Evolutionary conservation across 1,140 invertebrate species (phyloP).

Genomic region (Psix sp.): DNA sequence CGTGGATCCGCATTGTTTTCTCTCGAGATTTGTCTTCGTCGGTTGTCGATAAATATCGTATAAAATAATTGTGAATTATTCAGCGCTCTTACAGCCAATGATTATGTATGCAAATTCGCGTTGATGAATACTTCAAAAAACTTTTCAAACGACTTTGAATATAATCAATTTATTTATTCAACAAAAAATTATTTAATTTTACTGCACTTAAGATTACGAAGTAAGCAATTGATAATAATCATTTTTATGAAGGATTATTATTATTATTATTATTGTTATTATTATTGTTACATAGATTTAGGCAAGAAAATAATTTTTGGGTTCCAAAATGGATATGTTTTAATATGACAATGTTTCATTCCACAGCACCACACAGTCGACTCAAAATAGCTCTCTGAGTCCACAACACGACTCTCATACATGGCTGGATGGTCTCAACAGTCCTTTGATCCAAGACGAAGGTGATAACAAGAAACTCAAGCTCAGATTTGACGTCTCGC

Average conservation of each 20-base stretch:
- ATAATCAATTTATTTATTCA: too few relatives aligned
- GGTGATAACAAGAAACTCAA: conserved; percentile 93
- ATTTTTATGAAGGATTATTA: too few relatives aligned
- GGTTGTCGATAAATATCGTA: background rate
- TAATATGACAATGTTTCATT: conserved; percentile 60
- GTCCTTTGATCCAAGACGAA: conserved; percentile 93
- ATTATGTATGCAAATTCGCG: conserved; percentile 12
- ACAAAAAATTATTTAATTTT: too few relatives aligned
- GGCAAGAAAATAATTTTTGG: too few relatives aligned
- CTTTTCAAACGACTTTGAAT: too few relatives aligned
- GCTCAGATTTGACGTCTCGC: conserved; percentile 94
- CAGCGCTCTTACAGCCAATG: conserved; percentile 3
- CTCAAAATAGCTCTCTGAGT: conserved; percentile 73
- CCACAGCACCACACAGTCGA: conserved; percentile 74
- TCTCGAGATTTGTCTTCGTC: background rate
- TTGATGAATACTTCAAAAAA: background rate
- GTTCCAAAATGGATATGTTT: too few relatives aligned
- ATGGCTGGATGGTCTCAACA: conserved; percentile 89
- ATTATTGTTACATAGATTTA: too few relatives aligned
- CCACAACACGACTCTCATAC: conserved; percentile 77
- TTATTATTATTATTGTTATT: too few relatives aligned
- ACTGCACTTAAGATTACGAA: too few relatives aligned
- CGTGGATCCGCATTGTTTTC: background rate
- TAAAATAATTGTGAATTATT: conserved; percentile 1
- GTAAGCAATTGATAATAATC: too few relatives aligned